phyloP scores from a whole-genome alignment of 2,888 invertebrate species.

The Cheilosia soror region DNA sequence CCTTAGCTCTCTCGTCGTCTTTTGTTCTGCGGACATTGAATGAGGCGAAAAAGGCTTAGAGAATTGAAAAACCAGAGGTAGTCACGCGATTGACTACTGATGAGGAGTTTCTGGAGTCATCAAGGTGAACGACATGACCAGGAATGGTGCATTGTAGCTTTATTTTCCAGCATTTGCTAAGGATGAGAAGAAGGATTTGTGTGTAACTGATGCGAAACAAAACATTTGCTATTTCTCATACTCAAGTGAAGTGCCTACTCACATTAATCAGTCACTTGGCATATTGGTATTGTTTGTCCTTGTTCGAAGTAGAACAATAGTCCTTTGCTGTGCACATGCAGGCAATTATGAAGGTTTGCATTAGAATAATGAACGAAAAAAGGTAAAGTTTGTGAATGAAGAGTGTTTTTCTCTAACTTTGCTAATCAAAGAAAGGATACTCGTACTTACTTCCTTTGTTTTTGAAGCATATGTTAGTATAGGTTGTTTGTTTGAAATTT shows the following conservation, averaged over 20 bases:
- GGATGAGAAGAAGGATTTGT: neutral
- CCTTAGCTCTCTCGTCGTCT: neutral
- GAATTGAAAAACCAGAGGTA: slow-evolving; percentile 32
- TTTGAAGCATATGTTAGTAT: no score
- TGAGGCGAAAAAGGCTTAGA: neutral
- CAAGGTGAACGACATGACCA: slow-evolving; percentile 42
- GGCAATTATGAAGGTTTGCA: no score
- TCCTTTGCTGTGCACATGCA: neutral
- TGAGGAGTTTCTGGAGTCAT: slow-evolving; percentile 17
- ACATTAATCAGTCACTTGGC: slow-evolving; percentile 3
- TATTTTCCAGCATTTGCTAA: neutral
- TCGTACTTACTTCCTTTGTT: no score
- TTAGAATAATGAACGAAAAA: no score
- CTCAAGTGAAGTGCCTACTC: neutral
- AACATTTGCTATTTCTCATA: neutral
- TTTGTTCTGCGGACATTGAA: slow-evolving; percentile 10
- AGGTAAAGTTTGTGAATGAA: no score
- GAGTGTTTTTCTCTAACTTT: no score
- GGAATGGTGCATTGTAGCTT: slow-evolving; percentile 28
- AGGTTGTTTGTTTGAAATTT: no score
- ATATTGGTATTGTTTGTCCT: neutral
- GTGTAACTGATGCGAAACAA: neutral
- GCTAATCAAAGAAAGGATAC: no score
- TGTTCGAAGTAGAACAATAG: neutral
- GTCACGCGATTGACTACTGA: slow-evolving; percentile 47